Evolutionary conservation across 2,113 vertebrate species (phyloP).

Genomic region (Craseonycteris thonglongyai): DNA sequence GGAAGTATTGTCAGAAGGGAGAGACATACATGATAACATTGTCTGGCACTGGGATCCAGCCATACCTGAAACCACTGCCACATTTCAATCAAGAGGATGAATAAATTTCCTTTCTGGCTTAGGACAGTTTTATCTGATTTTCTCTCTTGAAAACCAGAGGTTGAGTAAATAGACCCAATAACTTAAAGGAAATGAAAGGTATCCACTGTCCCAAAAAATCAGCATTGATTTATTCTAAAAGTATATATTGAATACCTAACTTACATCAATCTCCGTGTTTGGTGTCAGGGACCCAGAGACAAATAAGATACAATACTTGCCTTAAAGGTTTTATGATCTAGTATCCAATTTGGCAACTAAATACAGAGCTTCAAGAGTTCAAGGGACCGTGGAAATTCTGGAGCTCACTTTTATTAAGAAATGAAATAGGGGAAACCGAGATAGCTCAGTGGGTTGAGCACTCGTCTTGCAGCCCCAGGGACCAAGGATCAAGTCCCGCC

Average conservation of each 20-base stretch:
- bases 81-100: not conserved
- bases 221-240: not conserved
- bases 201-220: not conserved
- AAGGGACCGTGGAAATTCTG: not conserved
- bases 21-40: not conserved
- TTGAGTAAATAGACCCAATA: not conserved
- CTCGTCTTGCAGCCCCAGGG: no score
- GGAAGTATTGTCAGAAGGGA: not conserved
- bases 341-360: not conserved
- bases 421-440: no score
- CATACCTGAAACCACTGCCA: not conserved
- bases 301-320: not conserved
- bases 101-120: not conserved
- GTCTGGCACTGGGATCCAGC: not conserved
- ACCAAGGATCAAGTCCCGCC: no score
- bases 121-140: not conserved
- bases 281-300: not conserved
- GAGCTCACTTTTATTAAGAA: slow-evolving; percentile 20
- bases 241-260: not conserved
- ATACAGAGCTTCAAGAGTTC: not conserved
- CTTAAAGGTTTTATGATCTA: not conserved
- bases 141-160: not conserved
- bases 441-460: no score
- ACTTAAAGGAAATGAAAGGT: not conserved
- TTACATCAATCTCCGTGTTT: not conserved